Conservation (phyloP, 2,797 vertebrate species). For the Brachymystax lenok region DNA sequence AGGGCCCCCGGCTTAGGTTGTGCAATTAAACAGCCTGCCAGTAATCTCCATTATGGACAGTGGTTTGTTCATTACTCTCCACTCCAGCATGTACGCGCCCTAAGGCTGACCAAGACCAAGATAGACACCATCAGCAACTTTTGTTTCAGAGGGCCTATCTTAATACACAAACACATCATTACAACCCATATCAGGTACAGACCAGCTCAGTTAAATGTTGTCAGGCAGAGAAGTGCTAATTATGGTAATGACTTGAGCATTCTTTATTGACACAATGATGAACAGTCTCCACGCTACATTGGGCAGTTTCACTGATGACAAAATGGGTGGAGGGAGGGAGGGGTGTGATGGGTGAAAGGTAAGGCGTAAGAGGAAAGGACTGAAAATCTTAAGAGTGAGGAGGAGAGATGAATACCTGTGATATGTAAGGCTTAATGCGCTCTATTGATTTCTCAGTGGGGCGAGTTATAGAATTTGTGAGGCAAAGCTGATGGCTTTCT, state of each 20-base stretch:
- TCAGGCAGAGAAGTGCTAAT: slow-evolving; percentile 40
- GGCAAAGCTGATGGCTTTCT: slow-evolving; percentile 57
- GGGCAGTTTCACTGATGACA: slow-evolving; percentile 20
- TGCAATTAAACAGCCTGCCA: slow-evolving; percentile 39
- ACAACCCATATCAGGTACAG: slow-evolving; percentile 25
- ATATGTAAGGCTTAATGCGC: slow-evolving; percentile 59
- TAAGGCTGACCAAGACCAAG: slow-evolving; percentile 5
- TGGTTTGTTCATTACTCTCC: slow-evolving; percentile 42
- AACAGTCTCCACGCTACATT: slow-evolving; percentile 24
- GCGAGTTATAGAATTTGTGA: slow-evolving; percentile 69
- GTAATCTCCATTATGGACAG: slow-evolving; percentile 16
- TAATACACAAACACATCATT: slow-evolving; percentile 8
- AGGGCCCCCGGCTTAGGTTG: slow-evolving; percentile 19
- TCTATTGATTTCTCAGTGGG: slow-evolving; percentile 68
- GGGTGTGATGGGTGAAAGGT: neutral
- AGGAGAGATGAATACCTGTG: slow-evolving; percentile 57
- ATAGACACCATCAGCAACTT: slow-evolving; percentile 8
- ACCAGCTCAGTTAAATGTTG: slow-evolving; percentile 22
- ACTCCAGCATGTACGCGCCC: neutral
- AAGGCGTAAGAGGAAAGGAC: slow-evolving; percentile 9
- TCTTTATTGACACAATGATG: slow-evolving; percentile 31
- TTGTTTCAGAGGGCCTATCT: neutral
- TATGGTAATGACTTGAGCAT: slow-evolving; percentile 37
- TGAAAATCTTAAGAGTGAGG: slow-evolving; percentile 19
- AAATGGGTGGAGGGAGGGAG: slow-evolving; percentile 13